Evolutionary conservation across 2,797 vertebrate species (phyloP), one percentile per base, ranked within the genome.

Genomic region (Chromis chromis): DNA sequence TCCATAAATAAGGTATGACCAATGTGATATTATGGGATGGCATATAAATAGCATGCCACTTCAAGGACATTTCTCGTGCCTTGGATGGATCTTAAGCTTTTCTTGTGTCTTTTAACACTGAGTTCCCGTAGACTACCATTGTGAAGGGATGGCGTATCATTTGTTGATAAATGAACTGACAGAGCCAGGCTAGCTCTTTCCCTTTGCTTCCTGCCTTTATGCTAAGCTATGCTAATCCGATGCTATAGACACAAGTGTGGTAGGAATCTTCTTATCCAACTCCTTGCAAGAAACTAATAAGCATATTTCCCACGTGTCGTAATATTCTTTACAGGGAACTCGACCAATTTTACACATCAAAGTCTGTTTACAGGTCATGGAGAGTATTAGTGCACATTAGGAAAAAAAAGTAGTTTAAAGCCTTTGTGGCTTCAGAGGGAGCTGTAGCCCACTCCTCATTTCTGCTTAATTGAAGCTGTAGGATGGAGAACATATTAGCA

Each of bases 401-500:
- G 16, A 36, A 36, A 48, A 62, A 22, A 49, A 49, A 10, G 9
- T 11, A 2, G 9, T 36, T 36, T 19, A 31, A 27, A 53, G 52
- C 25, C 21, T 40, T 52, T 31, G 25, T 24, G 58, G 57, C 50
- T 70, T 61, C 58, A 61, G 11, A 22, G 36, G 25, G 25, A 54
- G 58, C 36, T 53, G 39, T 54, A 44, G 28, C 58, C 40, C 58
- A 50, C n/a, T 54, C 36, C 49, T 31, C 49, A 19, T 70, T 31
- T 19, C 39, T 62, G 68, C 14, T 28, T 70, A 54, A 70, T 54
- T 70, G 49, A 42, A 27, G 25, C 50, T 31, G 28, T 50, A 70
- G 49, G 58, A 49, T 33, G 21, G 42, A 59, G 55, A 59, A 59
- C 49, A 68, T 46, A 68, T 58, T 68, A 36, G 44, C 65, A 68